A percentile compares a stretch with the other conserved stretches of the same genome.
Evolutionary conservation across 2,113 vertebrate genomes (phyloP).

Genomic region (Platysternon megacephalum): DNA sequence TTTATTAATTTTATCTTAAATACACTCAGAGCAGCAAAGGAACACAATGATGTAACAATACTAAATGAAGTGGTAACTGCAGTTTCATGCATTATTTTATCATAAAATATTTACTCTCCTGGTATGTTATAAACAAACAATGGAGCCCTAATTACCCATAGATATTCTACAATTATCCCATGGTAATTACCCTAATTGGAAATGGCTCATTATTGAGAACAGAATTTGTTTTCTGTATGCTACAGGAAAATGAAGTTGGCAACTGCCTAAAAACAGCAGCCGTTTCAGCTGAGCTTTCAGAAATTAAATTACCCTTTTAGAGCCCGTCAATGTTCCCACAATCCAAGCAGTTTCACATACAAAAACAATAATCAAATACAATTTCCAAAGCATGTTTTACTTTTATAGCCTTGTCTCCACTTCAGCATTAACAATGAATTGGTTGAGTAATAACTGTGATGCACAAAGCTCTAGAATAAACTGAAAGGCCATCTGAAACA

Average conservation of each 20-base stretch:
- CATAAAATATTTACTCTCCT: conserved; percentile 61
- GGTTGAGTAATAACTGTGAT: not conserved
- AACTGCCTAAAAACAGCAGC: conserved; percentile 65
- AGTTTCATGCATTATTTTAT: conserved; percentile 57
- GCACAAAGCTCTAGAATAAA: not conserved
- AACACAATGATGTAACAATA: conserved; percentile 42
- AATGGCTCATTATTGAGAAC: conserved; percentile 32
- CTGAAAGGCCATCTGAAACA: not conserved
- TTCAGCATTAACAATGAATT: not conserved
- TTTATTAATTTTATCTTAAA: conserved; percentile 25
- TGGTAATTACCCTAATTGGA: conserved; percentile 53
- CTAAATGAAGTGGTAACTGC: conserved; percentile 54
- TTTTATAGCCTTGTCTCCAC: conserved; percentile 37
- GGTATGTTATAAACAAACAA: conserved; percentile 59
- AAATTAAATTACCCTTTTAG: conserved; percentile 42
- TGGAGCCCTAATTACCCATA: conserved; percentile 61
- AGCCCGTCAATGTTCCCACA: conserved; percentile 51
- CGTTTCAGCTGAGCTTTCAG: conserved; percentile 41
- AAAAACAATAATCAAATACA: conserved; percentile 2
- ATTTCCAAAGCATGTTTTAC: not conserved
- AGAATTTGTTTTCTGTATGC: conserved; percentile 61
- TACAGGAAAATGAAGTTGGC: conserved; percentile 43
- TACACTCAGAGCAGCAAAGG: not conserved
- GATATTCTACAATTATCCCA: conserved; percentile 57
- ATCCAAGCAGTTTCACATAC: conserved; percentile 41